These are phyloP conservation scores for Drosophila sp. DNA, from an alignment of 1,140 invertebrate species.

Conservation along the genomic window DNA sequence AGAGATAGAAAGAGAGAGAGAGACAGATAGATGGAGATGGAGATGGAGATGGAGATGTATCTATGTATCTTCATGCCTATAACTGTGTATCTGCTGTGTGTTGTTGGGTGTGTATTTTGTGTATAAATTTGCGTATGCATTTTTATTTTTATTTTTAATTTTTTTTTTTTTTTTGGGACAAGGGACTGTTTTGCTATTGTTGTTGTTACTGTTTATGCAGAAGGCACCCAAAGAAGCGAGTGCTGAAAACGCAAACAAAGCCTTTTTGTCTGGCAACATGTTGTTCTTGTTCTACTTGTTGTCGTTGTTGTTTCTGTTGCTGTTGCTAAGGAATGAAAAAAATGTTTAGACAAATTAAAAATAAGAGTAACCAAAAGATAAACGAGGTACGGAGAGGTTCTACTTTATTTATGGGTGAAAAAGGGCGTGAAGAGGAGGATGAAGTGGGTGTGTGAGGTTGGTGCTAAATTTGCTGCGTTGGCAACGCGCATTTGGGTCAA, in stretches of 20 bases:
- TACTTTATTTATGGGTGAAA: neutral
- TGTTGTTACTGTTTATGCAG: constrained; percentile 61
- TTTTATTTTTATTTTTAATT: constrained; percentile 59
- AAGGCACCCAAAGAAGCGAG: constrained; percentile 29
- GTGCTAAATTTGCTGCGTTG: constrained; percentile 63
- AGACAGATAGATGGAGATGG: too few relatives aligned
- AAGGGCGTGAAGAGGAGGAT: neutral
- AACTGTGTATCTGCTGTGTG: constrained; percentile 10
- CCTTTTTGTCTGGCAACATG: constrained; percentile 69
- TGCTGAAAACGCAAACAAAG: constrained; percentile 72
- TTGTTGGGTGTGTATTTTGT: constrained; percentile 34
- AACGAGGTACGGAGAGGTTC: constrained; percentile 14
- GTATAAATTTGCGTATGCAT: constrained; percentile 82
- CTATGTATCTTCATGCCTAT: constrained; percentile 42
- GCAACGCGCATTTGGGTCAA: constrained; percentile 75
- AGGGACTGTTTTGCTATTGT: constrained; percentile 14
- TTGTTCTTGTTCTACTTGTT: constrained; percentile 34
- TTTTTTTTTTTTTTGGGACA: constrained; percentile 22
- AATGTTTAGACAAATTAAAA: constrained; percentile 82
- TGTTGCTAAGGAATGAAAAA: constrained; percentile 57
- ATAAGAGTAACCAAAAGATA: constrained; percentile 66
- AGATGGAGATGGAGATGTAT: constrained; percentile 10
- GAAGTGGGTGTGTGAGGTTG: neutral
- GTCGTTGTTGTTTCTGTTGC: constrained; percentile 28
- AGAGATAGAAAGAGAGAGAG: neutral